Percentiles rank a stretch among this genome's conserved stretches.
Evolutionary conservation across 2,797 vertebrate genomes (phyloP).

Genomic region (Chaunax sp.): DNA sequence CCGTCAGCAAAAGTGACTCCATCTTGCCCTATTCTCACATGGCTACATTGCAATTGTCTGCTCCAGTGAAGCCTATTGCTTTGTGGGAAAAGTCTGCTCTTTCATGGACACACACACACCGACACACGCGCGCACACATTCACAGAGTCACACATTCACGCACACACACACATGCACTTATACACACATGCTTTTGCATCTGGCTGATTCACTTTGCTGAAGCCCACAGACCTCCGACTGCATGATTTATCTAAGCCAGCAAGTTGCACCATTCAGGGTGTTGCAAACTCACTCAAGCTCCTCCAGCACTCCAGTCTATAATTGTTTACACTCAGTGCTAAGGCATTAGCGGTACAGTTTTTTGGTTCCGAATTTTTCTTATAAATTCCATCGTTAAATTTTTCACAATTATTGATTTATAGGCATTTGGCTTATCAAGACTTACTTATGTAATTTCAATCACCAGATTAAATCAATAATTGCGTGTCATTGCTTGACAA

Average conservation of each 20-base stretch:
- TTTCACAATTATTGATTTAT: slow-evolving; percentile 10
- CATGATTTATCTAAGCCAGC: slow-evolving; percentile 83
- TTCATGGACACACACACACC: slow-evolving; percentile 82
- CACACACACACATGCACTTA: slow-evolving; percentile 18
- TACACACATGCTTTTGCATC: slow-evolving; percentile 75
- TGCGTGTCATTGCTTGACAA: background rate
- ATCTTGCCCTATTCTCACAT: slow-evolving; percentile 86
- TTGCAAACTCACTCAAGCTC: slow-evolving; percentile 69
- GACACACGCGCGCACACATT: slow-evolving; percentile 28
- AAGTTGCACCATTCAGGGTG: slow-evolving; percentile 69
- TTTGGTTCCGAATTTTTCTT: background rate
- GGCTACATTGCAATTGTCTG: slow-evolving; percentile 89
- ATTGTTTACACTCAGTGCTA: slow-evolving; percentile 41
- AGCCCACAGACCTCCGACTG: slow-evolving; percentile 77
- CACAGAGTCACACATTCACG: slow-evolving; percentile 21
- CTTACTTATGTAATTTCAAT: background rate
- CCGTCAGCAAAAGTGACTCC: slow-evolving; percentile 85
- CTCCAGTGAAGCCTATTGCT: slow-evolving; percentile 86
- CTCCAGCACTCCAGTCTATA: slow-evolving; percentile 57
- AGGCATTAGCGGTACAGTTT: slow-evolving; percentile 32
- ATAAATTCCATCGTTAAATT: slow-evolving; percentile 3
- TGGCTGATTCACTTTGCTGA: slow-evolving; percentile 82
- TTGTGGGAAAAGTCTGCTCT: slow-evolving; percentile 85
- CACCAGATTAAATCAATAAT: background rate
- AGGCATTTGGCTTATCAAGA: background rate